Base-by-base conservation (phyloP, 1,140 invertebrate genomes). In the Pseudobourletiella spinata region DNA sequence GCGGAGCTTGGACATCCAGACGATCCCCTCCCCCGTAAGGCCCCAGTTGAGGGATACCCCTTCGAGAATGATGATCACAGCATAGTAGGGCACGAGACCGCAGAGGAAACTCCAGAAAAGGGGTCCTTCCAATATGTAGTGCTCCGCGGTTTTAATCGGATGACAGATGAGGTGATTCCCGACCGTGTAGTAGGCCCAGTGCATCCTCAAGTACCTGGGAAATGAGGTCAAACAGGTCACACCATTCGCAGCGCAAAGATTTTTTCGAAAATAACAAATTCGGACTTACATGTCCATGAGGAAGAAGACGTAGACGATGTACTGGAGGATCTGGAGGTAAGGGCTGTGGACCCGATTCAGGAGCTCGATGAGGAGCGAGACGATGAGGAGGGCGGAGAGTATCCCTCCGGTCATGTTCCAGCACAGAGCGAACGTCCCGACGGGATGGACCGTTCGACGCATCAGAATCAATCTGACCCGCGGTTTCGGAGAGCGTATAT, bases 101-200 rank as follows among this genome's bases (percentile, higher is more conserved):
- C 32, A 39, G 8, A 39, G n/a, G 32, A 11, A 67, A 48, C 28
- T 67, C 61, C n/a, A 56, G 11, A 60, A 18, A 20, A 67, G 57
- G 20, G 51, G 26, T 22, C 62, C 62, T n/a, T 67, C 30, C 20
- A 55, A 26, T 6, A 61, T 26, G 24, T 64, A 67, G 39, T 58
- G 26, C 2, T 44, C 2, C 14, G 24, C 30, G 3, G 61, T 61
- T 42, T 46, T 32, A 6, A 61, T 1, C 0, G 65, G 65, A 58
- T 63, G 62, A 3, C 32, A 18, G 0, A 67, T 43, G 15, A 67
- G 24, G 1, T 61, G 4, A 44, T 46, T 24, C 8, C 29, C 29
- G 15, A 28, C n/a, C 14, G 32, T 61, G 35, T 67, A 67, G 58
- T 61, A 67, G 24, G 20, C 14, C 61, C 62, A 67, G 35, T 67